A percentile compares a stretch with the other conserved stretches of the same genome.
phyloP scores from a whole-genome alignment of 2,113 vertebrate genomes.

The Paracanthobrama guichenoti region DNA sequence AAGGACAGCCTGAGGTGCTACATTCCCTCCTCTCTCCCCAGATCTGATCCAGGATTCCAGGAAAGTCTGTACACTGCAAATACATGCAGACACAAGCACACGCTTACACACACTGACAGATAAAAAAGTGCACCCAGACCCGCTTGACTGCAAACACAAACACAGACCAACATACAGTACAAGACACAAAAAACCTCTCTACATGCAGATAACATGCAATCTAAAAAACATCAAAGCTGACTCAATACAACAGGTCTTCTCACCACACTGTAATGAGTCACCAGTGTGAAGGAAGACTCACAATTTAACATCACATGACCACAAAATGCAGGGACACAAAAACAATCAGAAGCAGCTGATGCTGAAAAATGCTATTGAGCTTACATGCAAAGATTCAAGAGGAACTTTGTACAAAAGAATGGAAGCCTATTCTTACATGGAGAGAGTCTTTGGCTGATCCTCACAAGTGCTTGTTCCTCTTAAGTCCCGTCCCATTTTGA shows the following conservation, averaged over 20 bases:
- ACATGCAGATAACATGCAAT: background rate
- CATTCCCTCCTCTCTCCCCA: background rate
- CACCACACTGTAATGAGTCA: background rate
- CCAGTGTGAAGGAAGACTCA: background rate
- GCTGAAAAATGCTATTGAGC: background rate
- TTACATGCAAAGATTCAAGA: background rate
- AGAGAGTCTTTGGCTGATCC: slow-evolving; percentile 18
- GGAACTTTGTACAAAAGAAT: background rate
- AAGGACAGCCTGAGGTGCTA: background rate
- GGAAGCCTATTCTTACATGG: slow-evolving; percentile 30
- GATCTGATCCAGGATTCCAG: slow-evolving; percentile 48
- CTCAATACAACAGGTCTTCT: background rate
- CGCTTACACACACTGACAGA: slow-evolving; percentile 22
- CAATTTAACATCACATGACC: background rate
- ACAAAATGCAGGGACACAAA: slow-evolving; percentile 5
- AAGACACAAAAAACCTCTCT: background rate
- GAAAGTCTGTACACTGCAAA: slow-evolving; percentile 63
- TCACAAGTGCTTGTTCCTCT: background rate
- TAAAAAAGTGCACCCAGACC: background rate
- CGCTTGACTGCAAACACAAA: background rate
- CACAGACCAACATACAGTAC: background rate
- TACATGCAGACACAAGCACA: slow-evolving; percentile 54
- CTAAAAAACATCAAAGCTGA: slow-evolving; percentile 2
- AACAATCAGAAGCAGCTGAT: background rate
- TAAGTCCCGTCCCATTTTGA: slow-evolving; percentile 20